Base-by-base conservation (phyloP, 2,113 vertebrate species). In the Antechinus stuartii region DNA sequence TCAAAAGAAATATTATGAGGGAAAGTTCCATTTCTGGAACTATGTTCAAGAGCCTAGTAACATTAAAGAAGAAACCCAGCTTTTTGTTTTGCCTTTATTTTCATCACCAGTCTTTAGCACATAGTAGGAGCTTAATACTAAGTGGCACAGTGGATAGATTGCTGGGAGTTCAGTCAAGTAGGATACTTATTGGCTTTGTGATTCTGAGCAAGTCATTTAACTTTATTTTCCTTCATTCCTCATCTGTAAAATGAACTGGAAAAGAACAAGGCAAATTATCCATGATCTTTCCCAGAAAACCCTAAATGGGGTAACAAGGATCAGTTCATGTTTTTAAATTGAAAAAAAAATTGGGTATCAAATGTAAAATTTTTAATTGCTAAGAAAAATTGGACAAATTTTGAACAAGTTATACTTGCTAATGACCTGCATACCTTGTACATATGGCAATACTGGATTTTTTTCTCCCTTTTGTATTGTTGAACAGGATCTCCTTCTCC, bases 1-100 rank as follows among this genome's bases (percentile, higher is more conserved):
- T 19, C 56, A 93, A 84, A 94, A 89, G 94, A 97, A 94, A 97
- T 97, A 91, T 96, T 96, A 97, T 94, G 94, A 96, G 96, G 97
- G 96, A 97, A 97, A 98, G 92, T 97, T 95, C 89, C 90, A 94
- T 49, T 91, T 92, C 90, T 96, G 96, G 91, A 55, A 68, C 92
- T 95, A 47, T n/a, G 92, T 95, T 52, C 90, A 96, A 93, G 56
- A 94, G 94, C 16, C 25, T 84, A 90, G 57, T 94, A 50, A 9
- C 93, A 97, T 96, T 54, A 96, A 97, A 91, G 57, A 91, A 90
- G 91, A 95, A 93, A 90, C 91, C 50, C 8, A 68, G 61, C 19
- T 35, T 42, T 84, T n/a, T 84, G 6, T 84, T 84, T 76, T 84
- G 16, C 19, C 68, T 84, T 84, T 84, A 42, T 84, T 42, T 84